Evolutionary conservation across 2,888 invertebrate genomes (phyloP).

Genomic region (Pteria penguin): DNA sequence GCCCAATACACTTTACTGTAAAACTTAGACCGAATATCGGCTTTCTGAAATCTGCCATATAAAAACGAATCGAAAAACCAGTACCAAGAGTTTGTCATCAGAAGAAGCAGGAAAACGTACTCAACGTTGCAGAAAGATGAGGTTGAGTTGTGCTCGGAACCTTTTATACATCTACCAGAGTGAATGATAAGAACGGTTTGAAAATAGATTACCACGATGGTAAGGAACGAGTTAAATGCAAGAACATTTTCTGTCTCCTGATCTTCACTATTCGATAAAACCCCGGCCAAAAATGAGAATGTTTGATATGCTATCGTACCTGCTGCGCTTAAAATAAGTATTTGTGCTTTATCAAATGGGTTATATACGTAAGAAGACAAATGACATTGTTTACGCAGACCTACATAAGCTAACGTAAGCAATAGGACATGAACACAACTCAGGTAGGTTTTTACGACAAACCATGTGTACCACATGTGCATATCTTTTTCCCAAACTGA

Average conservation of each 20-base stretch:
- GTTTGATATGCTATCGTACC: slow-evolving; percentile 3
- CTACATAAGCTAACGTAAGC: neutral
- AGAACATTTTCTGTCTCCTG: neutral
- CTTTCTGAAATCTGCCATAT: neutral
- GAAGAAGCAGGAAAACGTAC: neutral
- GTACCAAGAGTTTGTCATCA: neutral
- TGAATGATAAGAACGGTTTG: slow-evolving; percentile 19
- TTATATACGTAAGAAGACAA: neutral
- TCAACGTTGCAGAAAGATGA: neutral
- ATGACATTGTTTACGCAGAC: neutral
- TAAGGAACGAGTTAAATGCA: neutral
- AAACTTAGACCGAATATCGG: neutral
- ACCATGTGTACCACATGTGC: neutral
- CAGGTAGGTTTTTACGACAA: neutral
- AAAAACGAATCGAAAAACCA: neutral
- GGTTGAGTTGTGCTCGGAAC: neutral
- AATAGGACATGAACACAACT: neutral
- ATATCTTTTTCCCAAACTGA: neutral
- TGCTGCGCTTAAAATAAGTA: slow-evolving; percentile 9
- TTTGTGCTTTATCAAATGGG: neutral
- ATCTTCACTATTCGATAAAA: neutral
- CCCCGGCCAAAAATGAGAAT: slow-evolving; percentile 4
- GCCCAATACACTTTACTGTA: neutral
- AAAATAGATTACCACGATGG: neutral
- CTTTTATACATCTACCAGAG: neutral